Percentiles rank a stretch among this genome's conserved stretches.
These are phyloP conservation scores for Drosophila carrolli DNA, from an alignment of 1,140 invertebrate species.

Conservation along the genomic window DNA sequence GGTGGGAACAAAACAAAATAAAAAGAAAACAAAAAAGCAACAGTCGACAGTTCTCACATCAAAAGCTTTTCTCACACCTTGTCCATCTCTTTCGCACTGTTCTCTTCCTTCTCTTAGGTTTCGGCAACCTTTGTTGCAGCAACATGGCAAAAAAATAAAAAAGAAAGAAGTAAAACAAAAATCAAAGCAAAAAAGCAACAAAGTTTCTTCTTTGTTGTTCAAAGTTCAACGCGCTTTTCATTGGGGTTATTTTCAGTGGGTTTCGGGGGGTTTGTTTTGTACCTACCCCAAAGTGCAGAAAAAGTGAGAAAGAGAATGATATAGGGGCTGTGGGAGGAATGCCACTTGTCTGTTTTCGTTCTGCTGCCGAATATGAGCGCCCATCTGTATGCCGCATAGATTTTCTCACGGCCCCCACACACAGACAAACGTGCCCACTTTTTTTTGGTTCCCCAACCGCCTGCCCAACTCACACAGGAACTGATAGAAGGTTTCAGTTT, in stretches of 20 bases:
- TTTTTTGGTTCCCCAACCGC: neutral
- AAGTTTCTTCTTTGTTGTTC: too few relatives aligned
- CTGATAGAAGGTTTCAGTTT: too few relatives aligned
- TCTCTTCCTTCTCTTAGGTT: conserved; percentile 44
- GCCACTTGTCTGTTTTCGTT: conserved; percentile 44
- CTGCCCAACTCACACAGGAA: neutral
- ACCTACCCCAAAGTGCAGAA: conserved; percentile 32
- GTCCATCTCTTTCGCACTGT: conserved; percentile 18
- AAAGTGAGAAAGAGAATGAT: neutral
- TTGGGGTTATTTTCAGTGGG: conserved; percentile 10
- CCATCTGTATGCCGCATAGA: conserved; percentile 81
- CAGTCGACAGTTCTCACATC: conserved; percentile 46
- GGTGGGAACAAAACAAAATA: conserved; percentile 18
- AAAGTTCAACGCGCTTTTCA: conserved; percentile 70
- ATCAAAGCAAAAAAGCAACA: conserved; percentile 27
- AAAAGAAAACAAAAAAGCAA: conserved; percentile 34
- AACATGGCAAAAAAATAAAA: conserved; percentile 17
- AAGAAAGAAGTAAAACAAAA: conserved; percentile 10
- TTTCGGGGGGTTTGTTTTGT: neutral
- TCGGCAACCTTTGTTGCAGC: conserved; percentile 53
- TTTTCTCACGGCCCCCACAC: conserved; percentile 70
- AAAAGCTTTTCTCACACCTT: conserved; percentile 52
- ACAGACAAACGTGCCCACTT: conserved; percentile 13
- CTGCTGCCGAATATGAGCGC: conserved; percentile 64
- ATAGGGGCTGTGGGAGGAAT: conserved; percentile 4